Conservation (phyloP, 2,888 invertebrate species). For the Drosophila antonietae region DNA sequence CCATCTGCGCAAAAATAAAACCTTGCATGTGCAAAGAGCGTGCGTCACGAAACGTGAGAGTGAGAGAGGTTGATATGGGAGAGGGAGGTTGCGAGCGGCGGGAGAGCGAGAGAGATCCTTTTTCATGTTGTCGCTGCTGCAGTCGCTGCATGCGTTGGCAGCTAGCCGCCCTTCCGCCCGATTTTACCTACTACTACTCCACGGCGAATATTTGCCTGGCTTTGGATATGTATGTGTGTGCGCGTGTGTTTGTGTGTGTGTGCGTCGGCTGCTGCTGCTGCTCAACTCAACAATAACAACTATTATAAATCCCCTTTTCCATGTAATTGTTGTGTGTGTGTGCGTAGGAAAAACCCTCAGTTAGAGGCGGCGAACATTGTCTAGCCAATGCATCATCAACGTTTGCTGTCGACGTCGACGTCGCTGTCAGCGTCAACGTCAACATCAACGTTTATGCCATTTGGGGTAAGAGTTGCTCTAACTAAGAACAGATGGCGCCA, state of each 20-base stretch:
- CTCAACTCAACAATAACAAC: slow-evolving; percentile 46
- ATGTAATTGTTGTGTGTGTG: slow-evolving; percentile 21
- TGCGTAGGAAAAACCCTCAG: slow-evolving; percentile 66
- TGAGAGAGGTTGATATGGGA: slow-evolving; percentile 61
- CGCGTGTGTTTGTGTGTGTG: slow-evolving; percentile 14
- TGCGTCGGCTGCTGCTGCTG: slow-evolving; percentile 26
- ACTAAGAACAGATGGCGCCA: slow-evolving; percentile 57
- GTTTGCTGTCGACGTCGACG: slow-evolving; percentile 5
- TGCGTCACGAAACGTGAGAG: slow-evolving; percentile 41
- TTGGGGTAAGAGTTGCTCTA: slow-evolving; percentile 63
- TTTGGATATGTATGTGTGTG: background rate
- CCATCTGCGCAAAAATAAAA: slow-evolving; percentile 79
- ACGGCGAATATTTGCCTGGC: slow-evolving; percentile 10
- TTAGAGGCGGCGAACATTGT: slow-evolving; percentile 35
- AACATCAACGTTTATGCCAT: slow-evolving; percentile 6
- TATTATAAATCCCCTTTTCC: slow-evolving; percentile 63
- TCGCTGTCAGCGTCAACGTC: slow-evolving; percentile 2
- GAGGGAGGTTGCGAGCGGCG: slow-evolving; percentile 45
- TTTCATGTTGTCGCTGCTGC: slow-evolving; percentile 48
- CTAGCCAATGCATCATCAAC: slow-evolving; percentile 66
- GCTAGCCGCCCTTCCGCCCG: slow-evolving; percentile 46
- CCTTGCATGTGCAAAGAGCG: slow-evolving; percentile 78
- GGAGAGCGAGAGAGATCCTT: slow-evolving; percentile 73
- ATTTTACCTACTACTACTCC: slow-evolving; percentile 63
- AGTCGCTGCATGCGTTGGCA: slow-evolving; percentile 22